Conservation (phyloP, 2,113 vertebrate species). For the Campylorhamphus procurvoides region DNA sequence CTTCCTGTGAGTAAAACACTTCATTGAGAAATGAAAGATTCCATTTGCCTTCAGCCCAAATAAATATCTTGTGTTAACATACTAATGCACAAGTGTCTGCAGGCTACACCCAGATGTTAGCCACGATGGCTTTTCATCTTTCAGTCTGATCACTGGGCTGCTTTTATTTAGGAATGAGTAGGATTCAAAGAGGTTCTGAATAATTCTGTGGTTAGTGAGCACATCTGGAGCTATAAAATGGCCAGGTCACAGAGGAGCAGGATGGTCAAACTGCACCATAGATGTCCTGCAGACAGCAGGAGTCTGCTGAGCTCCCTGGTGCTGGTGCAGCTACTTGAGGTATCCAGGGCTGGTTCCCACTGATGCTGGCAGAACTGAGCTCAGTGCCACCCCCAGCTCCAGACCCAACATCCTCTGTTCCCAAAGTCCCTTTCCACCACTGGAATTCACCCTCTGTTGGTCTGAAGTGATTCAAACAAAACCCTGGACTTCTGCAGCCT, state of each 20-base stretch:
- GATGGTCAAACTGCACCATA: not conserved
- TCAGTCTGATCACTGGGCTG: not conserved
- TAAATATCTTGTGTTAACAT: not conserved
- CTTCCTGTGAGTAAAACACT: not conserved
- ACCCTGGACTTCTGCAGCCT: not conserved
- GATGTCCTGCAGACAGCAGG: not conserved
- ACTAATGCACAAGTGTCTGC: not conserved
- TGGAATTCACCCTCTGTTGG: not conserved
- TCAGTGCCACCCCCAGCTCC: not conserved
- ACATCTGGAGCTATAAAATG: not conserved
- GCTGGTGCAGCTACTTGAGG: not conserved
- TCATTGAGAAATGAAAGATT: not conserved
- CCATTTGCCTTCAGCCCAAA: not conserved
- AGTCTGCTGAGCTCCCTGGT: not conserved
- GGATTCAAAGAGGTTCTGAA: not conserved
- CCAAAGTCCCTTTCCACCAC: not conserved
- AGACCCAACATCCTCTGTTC: not conserved
- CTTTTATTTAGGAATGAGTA: not conserved
- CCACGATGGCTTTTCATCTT: not conserved
- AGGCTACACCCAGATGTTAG: not conserved
- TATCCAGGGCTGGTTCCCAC: not conserved
- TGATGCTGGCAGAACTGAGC: fast-evolving
- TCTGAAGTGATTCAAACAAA: not conserved
- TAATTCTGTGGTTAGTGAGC: not conserved
- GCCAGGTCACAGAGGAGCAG: not conserved